phyloP scores from a whole-genome alignment of 2,797 vertebrate species.

The Hydrolagus colliei region DNA sequence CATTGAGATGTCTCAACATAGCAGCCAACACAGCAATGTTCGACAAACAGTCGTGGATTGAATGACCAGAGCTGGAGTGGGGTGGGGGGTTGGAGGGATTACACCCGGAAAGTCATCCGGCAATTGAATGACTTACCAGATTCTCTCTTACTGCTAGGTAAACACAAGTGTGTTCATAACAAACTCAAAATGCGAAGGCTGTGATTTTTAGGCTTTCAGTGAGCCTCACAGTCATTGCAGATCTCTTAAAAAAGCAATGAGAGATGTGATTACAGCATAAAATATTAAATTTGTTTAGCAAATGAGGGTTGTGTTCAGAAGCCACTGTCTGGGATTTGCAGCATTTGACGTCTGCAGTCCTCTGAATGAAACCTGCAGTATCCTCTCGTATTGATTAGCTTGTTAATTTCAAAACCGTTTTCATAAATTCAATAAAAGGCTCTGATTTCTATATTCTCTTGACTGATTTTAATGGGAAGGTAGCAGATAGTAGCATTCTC shows the following conservation, averaged over 20 bases:
- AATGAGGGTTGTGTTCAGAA: conserved; percentile 5
- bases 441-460: neutral
- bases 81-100: too few relatives aligned
- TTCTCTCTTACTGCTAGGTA: too few relatives aligned
- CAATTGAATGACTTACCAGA: too few relatives aligned
- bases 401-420: neutral
- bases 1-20: too few relatives aligned
- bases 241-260: neutral
- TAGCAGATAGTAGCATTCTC: neutral
- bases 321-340: conserved; percentile 1
- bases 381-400: neutral
- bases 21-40: too few relatives aligned
- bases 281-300: conserved; percentile 17
- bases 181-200: neutral
- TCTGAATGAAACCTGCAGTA: neutral
- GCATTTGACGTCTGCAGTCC: neutral
- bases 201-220: neutral
- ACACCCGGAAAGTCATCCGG: too few relatives aligned
- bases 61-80: too few relatives aligned
- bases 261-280: neutral
- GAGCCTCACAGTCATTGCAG: neutral
- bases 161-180: neutral
- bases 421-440: neutral
- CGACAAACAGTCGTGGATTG: too few relatives aligned
- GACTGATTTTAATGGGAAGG: neutral